A percentile compares a stretch with the other conserved stretches of the same genome.
These are phyloP conservation scores for Macrocentrus cingulum DNA, from an alignment of 1,140 invertebrate genomes.

Conservation along the genomic window DNA sequence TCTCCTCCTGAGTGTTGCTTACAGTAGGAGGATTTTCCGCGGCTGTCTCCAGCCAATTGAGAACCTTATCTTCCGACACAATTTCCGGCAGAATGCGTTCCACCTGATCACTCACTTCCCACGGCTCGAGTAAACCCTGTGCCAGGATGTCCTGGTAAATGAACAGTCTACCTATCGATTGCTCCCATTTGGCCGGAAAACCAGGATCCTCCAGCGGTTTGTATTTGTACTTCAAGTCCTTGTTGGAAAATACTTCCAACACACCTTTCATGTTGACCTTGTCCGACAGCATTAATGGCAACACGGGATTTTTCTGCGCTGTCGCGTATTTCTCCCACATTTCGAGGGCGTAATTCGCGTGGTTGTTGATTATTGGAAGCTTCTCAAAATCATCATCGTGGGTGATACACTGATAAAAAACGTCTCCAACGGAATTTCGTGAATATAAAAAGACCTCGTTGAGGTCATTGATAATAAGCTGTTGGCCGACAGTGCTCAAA, in stretches of 20 bases:
- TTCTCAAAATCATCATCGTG: slow-evolving; percentile 35
- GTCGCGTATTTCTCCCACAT: slow-evolving; percentile 42
- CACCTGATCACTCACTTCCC: slow-evolving; percentile 46
- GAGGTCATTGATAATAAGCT: slow-evolving; percentile 30
- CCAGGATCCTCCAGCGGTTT: background rate
- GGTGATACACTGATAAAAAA: slow-evolving; percentile 53
- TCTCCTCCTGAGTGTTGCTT: slow-evolving; percentile 30
- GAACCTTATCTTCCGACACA: slow-evolving; percentile 47
- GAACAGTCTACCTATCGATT: no score
- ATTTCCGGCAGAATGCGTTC: slow-evolving; percentile 28
- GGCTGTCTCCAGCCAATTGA: slow-evolving; percentile 43
- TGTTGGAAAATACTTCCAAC: no score
- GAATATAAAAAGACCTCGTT: slow-evolving; percentile 38
- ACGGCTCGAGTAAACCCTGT: slow-evolving; percentile 46
- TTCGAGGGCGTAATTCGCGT: slow-evolving; percentile 39
- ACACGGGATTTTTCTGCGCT: slow-evolving; percentile 27
- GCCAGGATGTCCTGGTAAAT: slow-evolving; percentile 53
- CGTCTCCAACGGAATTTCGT: slow-evolving; percentile 53
- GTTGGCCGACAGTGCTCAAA: slow-evolving; percentile 44
- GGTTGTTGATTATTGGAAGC: slow-evolving; percentile 40
- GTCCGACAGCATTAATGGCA: slow-evolving; percentile 39
- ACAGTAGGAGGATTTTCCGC: background rate
- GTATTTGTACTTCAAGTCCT: slow-evolving; percentile 30
- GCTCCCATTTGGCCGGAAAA: no score
- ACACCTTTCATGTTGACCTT: slow-evolving; percentile 39